phyloP scores from a whole-genome alignment of 2,888 invertebrate genomes.

The Ophioninae sp. region DNA sequence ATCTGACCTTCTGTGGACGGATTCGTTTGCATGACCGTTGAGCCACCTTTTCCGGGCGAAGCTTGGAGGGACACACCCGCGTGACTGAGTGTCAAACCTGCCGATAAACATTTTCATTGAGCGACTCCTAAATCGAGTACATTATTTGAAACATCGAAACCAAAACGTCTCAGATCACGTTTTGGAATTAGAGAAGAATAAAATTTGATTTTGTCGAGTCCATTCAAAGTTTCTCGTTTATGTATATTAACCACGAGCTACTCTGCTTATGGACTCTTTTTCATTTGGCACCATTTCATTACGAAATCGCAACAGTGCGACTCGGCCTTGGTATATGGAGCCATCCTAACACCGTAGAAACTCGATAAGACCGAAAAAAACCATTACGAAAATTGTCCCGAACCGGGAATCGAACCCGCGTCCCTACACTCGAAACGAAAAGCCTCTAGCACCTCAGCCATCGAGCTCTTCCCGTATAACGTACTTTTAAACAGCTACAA shows the following conservation, averaged over 20 bases:
- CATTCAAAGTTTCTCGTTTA: conserved; percentile 69
- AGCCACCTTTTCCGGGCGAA: conserved; percentile 71
- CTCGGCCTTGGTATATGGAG: conserved; percentile 67
- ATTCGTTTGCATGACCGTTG: conserved; percentile 76
- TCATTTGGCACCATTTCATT: conserved; percentile 70
- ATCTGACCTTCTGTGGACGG: conserved; percentile 78
- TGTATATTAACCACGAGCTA: conserved; percentile 53
- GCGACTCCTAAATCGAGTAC: not conserved
- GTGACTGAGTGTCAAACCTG: conserved; percentile 80
- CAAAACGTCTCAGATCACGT: not conserved
- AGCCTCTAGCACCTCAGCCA: conserved; percentile 14
- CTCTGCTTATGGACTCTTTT: conserved; percentile 69
- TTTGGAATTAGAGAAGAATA: conserved; percentile 11
- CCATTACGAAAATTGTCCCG: not conserved
- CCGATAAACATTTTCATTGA: conserved; percentile 17
- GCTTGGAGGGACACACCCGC: conserved; percentile 81
- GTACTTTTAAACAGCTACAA: conserved; percentile 2
- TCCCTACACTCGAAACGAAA: conserved; percentile 6
- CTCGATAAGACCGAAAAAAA: conserved; percentile 42
- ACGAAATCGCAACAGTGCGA: conserved; percentile 69
- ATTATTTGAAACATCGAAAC: not conserved
- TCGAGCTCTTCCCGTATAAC: conserved; percentile 3
- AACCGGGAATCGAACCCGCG: conserved; percentile 47
- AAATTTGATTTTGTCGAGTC: conserved; percentile 63
- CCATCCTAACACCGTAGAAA: conserved; percentile 14